phyloP scores from a whole-genome alignment of 2,113 vertebrate genomes.

The Tragelaphus buxtoni region DNA sequence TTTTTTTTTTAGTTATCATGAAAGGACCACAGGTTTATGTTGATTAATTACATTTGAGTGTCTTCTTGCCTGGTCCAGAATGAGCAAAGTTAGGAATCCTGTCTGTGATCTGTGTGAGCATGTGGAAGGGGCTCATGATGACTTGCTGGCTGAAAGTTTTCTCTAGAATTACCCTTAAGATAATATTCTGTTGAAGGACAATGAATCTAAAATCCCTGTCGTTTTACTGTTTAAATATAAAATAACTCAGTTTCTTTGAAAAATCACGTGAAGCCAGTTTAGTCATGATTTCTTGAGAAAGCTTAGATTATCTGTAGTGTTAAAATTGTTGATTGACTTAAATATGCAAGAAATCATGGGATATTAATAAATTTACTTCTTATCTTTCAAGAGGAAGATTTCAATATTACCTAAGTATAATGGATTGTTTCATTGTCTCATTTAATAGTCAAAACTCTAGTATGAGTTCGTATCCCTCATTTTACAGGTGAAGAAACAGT shows the following conservation, averaged over 20 bases:
- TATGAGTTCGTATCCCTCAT: background rate
- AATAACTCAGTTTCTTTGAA: background rate
- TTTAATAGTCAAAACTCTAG: background rate
- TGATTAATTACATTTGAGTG: background rate
- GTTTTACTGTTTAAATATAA: background rate
- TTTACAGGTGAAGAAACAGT: background rate
- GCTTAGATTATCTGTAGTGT: background rate
- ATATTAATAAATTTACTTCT: background rate
- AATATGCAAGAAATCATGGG: background rate
- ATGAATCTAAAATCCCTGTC: background rate
- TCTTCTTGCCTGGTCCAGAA: background rate
- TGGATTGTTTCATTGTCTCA: background rate
- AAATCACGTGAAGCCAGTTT: background rate
- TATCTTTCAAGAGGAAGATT: background rate
- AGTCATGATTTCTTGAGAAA: constrained; percentile 9
- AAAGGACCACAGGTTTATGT: background rate
- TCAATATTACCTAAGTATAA: background rate
- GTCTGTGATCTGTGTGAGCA: background rate
- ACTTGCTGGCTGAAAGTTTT: background rate
- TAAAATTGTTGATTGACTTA: background rate
- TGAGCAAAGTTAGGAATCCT: background rate
- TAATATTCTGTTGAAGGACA: background rate
- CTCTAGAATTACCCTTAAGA: background rate
- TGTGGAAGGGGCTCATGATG: background rate
- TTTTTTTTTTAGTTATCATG: background rate